A percentile compares a stretch with the other conserved stretches of the same genome.
Conservation (phyloP, 2,113 vertebrate genomes). For the Mesembrinibis cayennensis region DNA sequence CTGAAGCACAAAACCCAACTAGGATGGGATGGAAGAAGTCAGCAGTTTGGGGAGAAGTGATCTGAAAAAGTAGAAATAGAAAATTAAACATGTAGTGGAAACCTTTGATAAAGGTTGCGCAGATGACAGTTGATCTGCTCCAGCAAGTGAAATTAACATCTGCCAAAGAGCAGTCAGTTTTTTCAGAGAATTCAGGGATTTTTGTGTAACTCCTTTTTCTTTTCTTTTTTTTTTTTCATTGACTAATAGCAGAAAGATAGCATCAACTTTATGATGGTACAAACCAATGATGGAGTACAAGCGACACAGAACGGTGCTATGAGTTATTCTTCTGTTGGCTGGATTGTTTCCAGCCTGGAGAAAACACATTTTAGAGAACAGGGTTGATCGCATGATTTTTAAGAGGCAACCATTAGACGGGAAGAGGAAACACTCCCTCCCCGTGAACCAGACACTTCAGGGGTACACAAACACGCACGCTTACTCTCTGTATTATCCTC, state of each 20-base stretch:
- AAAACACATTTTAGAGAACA: background rate
- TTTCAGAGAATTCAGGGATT: background rate
- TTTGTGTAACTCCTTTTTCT: background rate
- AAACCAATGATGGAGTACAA: background rate
- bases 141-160: background rate
- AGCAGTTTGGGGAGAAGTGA: background rate
- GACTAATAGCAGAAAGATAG: background rate
- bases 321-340: background rate
- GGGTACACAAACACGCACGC: accelerated
- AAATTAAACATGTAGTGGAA: background rate
- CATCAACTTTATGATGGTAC: background rate
- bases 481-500: background rate
- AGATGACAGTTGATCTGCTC: background rate
- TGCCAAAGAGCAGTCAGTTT: background rate
- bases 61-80: background rate
- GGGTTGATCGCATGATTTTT: background rate
- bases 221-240: background rate
- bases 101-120: background rate
- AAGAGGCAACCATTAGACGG: background rate
- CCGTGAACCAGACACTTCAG: background rate
- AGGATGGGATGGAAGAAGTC: background rate
- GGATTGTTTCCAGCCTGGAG: background rate
- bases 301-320: accelerated
- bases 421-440: background rate
- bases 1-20: background rate